A percentile compares a stretch with the other conserved stretches of the same genome.
These are phyloP conservation scores for Jacana jacana DNA, from an alignment of 2,113 vertebrate species.

Conservation along the genomic window DNA sequence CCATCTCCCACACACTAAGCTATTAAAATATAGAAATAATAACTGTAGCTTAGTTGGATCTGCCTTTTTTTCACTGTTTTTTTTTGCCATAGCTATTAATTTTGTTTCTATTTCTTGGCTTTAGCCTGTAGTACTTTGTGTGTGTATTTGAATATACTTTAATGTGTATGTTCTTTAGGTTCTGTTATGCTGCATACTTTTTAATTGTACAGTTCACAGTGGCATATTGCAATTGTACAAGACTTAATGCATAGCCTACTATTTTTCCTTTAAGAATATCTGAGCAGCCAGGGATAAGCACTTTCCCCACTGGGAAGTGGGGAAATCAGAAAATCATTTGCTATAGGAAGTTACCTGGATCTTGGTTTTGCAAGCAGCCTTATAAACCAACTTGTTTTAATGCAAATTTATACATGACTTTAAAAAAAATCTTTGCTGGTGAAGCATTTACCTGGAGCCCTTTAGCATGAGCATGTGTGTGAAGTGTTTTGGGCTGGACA, in stretches of 20 bases:
- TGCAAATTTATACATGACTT: neutral
- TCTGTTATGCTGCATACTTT: neutral
- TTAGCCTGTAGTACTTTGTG: neutral
- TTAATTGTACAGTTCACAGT: neutral
- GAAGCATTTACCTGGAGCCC: neutral
- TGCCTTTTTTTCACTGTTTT: neutral
- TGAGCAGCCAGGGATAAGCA: neutral
- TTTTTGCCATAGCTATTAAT: neutral
- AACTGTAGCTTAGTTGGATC: neutral
- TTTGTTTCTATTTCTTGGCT: neutral
- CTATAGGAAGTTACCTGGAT: neutral
- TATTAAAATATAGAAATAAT: neutral
- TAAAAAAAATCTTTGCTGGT: neutral
- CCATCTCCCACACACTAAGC: neutral
- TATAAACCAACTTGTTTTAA: neutral
- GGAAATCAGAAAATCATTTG: neutral
- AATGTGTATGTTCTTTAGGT: neutral
- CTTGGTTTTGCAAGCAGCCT: neutral
- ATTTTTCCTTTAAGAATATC: neutral
- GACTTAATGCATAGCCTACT: neutral
- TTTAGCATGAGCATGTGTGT: neutral
- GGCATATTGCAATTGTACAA: neutral
- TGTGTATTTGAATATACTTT: neutral
- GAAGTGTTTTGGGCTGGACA: neutral
- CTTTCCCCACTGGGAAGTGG: neutral